Conservation (phyloP, 2,888 invertebrate species). For the Monopis laevigella region DNA sequence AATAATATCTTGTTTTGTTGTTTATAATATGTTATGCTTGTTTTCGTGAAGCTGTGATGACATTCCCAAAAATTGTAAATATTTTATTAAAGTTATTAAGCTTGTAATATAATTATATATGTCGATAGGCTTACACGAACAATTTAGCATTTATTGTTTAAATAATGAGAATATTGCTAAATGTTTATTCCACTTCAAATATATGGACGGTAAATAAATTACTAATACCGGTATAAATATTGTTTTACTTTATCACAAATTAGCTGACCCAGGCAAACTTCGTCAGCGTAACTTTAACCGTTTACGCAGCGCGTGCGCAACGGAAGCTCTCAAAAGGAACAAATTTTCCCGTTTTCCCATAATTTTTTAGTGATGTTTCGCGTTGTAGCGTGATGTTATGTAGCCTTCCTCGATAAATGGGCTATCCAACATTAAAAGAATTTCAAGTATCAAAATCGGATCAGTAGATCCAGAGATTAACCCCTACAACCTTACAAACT, state of each 20-base stretch:
- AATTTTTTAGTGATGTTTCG: too few relatives aligned
- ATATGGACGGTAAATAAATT: conserved; percentile 60
- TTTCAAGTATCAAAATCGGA: too few relatives aligned
- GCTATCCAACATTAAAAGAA: too few relatives aligned
- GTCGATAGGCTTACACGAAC: conserved; percentile 61
- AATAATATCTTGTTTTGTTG: conserved; percentile 47
- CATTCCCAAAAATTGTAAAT: conserved; percentile 64
- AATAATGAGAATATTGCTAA: conserved; percentile 52
- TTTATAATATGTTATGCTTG: conserved; percentile 53
- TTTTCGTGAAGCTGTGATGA: conserved; percentile 66
- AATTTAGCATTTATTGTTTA: conserved; percentile 55
- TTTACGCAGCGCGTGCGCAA: too few relatives aligned
- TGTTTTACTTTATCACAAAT: conserved; percentile 32
- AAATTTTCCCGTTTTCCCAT: too few relatives aligned
- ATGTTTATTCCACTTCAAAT: conserved; percentile 64
- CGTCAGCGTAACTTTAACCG: too few relatives aligned
- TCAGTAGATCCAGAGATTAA: too few relatives aligned
- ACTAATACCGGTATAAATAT: conserved; percentile 42
- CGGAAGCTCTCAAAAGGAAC: too few relatives aligned
- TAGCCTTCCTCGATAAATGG: too few relatives aligned
- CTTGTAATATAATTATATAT: conserved; percentile 38
- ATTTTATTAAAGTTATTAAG: conserved; percentile 46
- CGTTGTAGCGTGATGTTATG: too few relatives aligned
- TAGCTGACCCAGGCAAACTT: too few relatives aligned
- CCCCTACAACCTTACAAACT: too few relatives aligned